Evolutionary conservation across 2,113 vertebrate genomes (phyloP), one percentile per base, ranked within the genome.

Genomic region (Podiceps cristatus): DNA sequence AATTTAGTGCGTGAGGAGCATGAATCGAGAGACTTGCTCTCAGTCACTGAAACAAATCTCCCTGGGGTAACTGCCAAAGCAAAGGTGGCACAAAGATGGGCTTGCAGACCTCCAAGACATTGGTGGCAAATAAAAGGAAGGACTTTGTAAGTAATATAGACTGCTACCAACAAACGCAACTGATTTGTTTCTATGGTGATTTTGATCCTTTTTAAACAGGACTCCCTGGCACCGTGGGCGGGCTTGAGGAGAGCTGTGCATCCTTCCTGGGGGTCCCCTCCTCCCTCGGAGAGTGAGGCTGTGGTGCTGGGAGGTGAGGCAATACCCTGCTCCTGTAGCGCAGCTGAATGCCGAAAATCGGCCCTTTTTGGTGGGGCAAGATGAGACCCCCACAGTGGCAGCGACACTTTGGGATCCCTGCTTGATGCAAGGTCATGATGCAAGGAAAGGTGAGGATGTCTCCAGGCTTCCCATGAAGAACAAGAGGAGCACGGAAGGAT

Each of bases 301-400:
- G 18, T 0, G 1, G 53, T 0, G 1, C 24, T 27, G 49, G 50
- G 23, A n/a, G 10, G 20, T 17, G 13, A 29, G 33, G 31, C 9
- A 18, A 7, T 28, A 37, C 27, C 44, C 45, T 18, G 29, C 33
- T 49, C 29, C 67, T 25, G 15, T 8, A 16, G 25, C 5, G 22
- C 23, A 47, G 35, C 56, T 13, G 63, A 45, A 37, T 52, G 10
- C 35, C 24, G 4, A 3, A 18, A 22, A 11, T 4, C 58, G 37
- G 7, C 17, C 58, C 37, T 37, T 50, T 68, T 25, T 53, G 19
- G 47, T 1, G 8, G 31, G 52, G 11, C 31, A 25, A 58, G 16
- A 29, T 7, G 23, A 42, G 27, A 37, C 18, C 27, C 17, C 11
- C 19, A 9, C 35, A 7, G 52, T 3, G 18, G 31, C 29, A 37